Conservation (phyloP, 2,113 vertebrate species). For the Casuarius casuarius region DNA sequence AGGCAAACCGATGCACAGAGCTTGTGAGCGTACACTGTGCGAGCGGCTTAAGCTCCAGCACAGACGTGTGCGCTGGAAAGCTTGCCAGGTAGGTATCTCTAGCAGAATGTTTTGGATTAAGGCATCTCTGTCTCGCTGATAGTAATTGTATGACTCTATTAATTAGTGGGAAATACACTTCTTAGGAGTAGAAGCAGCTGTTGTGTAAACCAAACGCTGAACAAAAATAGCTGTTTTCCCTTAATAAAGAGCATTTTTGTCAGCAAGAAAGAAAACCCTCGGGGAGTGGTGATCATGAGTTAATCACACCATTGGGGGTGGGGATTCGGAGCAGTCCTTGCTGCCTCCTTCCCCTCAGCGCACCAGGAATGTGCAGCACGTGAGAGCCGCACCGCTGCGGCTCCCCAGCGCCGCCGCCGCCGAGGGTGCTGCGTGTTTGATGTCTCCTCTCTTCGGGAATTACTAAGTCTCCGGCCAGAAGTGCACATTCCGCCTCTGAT, state of each 20-base stretch:
- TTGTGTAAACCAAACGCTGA: background rate
- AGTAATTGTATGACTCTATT: background rate
- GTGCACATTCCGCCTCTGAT: background rate
- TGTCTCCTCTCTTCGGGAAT: background rate
- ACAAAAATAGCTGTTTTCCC: slow-evolving; percentile 9
- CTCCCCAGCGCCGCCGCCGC: background rate
- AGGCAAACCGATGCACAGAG: background rate
- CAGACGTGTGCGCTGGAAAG: fast-evolving
- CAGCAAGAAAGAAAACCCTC: background rate
- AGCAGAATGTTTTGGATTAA: background rate
- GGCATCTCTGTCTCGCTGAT: background rate
- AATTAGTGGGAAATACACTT: background rate
- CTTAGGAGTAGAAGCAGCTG: slow-evolving; percentile 25
- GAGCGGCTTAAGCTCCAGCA: background rate
- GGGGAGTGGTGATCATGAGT: slow-evolving; percentile 43
- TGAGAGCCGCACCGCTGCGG: background rate
- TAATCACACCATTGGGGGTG: slow-evolving; percentile 32
- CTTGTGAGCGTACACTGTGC: background rate
- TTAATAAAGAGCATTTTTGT: slow-evolving; percentile 38
- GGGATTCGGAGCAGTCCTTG: background rate
- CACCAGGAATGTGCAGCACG: background rate
- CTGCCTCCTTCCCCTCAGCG: background rate
- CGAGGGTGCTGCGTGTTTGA: background rate
- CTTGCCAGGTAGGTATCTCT: background rate
- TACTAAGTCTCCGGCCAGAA: background rate